Evolutionary conservation across 2,797 vertebrate species (phyloP).

Genomic region (Poeciliopsis paucimaculata): DNA sequence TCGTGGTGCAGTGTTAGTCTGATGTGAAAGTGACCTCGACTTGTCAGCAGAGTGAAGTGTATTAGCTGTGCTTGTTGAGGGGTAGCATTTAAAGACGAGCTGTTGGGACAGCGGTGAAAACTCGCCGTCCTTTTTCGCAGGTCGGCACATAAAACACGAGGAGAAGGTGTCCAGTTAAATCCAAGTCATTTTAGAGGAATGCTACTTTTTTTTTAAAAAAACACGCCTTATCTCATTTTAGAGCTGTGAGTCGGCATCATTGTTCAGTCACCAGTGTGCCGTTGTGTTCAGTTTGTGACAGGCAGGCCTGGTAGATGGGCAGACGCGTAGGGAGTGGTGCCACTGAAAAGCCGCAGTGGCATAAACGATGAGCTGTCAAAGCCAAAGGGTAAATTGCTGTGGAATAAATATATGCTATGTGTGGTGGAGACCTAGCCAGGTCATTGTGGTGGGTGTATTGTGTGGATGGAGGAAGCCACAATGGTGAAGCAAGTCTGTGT

Average conservation of each 20-base stretch:
- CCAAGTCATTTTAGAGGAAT: background rate
- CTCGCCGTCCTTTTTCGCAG: background rate
- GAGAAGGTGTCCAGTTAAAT: background rate
- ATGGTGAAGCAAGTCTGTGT: conserved; percentile 26
- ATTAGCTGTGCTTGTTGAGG: background rate
- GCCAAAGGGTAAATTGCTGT: conserved; percentile 70
- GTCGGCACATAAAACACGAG: background rate
- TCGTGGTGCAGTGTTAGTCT: background rate
- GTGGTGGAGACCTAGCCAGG: conserved; percentile 53
- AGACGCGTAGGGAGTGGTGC: conserved; percentile 73
- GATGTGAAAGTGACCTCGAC: background rate
- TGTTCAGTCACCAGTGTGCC: conserved; percentile 25
- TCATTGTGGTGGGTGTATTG: conserved; percentile 75
- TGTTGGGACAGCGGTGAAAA: background rate
- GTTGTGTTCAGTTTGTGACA: conserved; percentile 30
- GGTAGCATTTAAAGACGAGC: background rate
- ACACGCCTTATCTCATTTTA: background rate
- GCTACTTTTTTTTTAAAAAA: background rate
- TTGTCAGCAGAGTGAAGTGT: background rate
- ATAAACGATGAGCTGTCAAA: conserved; percentile 75
- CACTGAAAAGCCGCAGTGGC: conserved; percentile 65
- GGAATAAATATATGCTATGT: conserved; percentile 71
- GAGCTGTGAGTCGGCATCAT: conserved; percentile 15
- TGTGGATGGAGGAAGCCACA: conserved; percentile 65
- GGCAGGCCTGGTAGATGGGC: conserved; percentile 45